Base-by-base conservation (phyloP, 1,140 invertebrate species). In the Carcinoscorpius rotundicauda region DNA sequence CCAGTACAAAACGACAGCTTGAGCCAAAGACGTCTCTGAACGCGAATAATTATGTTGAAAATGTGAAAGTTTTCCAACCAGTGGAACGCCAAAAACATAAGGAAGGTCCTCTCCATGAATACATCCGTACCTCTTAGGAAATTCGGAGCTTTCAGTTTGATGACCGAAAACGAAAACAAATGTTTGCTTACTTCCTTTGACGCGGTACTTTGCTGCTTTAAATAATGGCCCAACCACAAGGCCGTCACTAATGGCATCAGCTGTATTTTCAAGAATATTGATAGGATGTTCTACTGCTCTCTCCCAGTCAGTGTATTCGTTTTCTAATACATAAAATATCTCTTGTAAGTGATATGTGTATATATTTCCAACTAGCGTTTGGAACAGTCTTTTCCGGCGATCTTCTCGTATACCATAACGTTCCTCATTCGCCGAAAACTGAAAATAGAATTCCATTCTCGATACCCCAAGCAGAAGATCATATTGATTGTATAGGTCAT, bases 291-390 rank as follows among this genome's bases (percentile, higher is more conserved):
- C 88, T 5, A 91, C 85, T 4, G 92, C 89, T 68, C 88, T 82
- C 73, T 95, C 91, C 94, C 93, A 97, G 75, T 97, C 93, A 3
- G 91, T 96, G 77, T 98, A 98, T 75, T 97, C 93, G 77, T 97
- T 97, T 69, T 96, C 87, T 48, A 95, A 87, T 52, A 94, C 96
- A 72, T 94, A 93, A 78, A 94, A 95, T 75, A 98, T 96, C 78
- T 98, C 94, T 61, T 72, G 71, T 29, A 72, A 52, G 61, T 73
- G 72, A 67, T 66, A 72, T 57, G 65, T 66, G 76, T 65, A 71
- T 49, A 70, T 51, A 76, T 91, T 89, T 48, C 91, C 87, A 57
- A 84, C 81, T 73, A 98, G 92, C 6, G 93, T 97, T 69, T 93
- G 83, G 70, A 97, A 84, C 71, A 97, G 93, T 75, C 88, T 86